A percentile compares a stretch with the other conserved stretches of the same genome.
Evolutionary conservation across 1,140 invertebrate species (phyloP).

Genomic region (Meloidogyne floridensis): DNA sequence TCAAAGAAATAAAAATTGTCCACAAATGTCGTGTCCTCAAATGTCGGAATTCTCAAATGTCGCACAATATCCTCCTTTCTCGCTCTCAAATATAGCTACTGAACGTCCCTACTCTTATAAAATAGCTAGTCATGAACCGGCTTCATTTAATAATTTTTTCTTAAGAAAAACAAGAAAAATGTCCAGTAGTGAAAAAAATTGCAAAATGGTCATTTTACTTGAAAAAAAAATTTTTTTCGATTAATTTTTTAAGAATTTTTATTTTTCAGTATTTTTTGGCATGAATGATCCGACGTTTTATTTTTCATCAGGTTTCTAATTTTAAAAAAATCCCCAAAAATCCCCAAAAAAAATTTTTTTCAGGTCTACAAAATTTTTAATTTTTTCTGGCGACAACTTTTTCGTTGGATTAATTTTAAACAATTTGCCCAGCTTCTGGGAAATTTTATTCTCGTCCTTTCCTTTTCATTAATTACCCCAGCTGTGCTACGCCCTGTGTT

Average conservation of each 20-base stretch:
- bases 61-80: no score
- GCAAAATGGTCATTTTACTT: no score
- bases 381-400: neutral
- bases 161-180: no score
- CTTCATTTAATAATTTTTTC: no score
- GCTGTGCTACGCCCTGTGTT: slow-evolving; percentile 38
- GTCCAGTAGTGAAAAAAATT: no score
- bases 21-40: no score
- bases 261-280: neutral
- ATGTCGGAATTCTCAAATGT: no score
- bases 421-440: neutral
- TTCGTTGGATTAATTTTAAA: neutral
- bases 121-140: no score
- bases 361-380: neutral
- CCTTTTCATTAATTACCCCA: slow-evolving; percentile 29
- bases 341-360: neutral
- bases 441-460: slow-evolving; percentile 5
- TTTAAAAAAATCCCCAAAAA: neutral
- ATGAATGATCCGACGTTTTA: neutral
- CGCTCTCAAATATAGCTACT: no score
- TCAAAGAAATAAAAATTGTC: no score
- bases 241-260: neutral
- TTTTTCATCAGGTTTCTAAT: neutral
- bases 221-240: neutral
- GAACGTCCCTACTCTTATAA: no score